Evolutionary conservation across 2,113 vertebrate genomes (phyloP).

Genomic region (Illadopsis cleaveri): DNA sequence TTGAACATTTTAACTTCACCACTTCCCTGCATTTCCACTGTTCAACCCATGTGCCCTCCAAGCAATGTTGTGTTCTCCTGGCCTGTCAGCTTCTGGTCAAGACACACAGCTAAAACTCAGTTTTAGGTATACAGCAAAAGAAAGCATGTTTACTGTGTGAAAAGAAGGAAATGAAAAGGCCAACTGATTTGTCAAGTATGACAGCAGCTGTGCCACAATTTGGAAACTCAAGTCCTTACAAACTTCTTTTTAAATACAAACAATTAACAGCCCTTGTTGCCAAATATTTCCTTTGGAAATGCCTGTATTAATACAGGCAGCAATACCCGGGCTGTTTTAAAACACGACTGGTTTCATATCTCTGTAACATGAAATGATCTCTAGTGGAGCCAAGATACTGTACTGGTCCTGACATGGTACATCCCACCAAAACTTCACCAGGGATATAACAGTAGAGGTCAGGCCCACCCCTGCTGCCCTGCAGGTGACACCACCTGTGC

Average conservation of each 20-base stretch:
- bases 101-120: not conserved
- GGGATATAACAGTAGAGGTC: not conserved
- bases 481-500: not conserved
- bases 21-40: not conserved
- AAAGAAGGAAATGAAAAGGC: not conserved
- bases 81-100: not conserved
- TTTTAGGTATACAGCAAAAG: not conserved
- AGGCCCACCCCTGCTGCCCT: not conserved
- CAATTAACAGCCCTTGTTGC: not conserved
- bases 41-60: not conserved
- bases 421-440: not conserved
- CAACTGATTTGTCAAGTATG: not conserved
- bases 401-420: not conserved
- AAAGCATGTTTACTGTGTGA: not conserved
- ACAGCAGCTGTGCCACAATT: not conserved
- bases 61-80: not conserved
- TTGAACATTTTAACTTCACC: not conserved
- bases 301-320: not conserved
- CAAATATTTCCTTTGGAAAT: not conserved
- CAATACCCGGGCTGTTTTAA: not conserved
- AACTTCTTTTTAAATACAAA: not conserved
- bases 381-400: not conserved
- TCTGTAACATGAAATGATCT: not conserved
- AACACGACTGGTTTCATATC: not conserved
- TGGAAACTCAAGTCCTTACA: not conserved